Evolutionary conservation across 2,888 invertebrate genomes (phyloP).

Genomic region (Scaptomyza flava): DNA sequence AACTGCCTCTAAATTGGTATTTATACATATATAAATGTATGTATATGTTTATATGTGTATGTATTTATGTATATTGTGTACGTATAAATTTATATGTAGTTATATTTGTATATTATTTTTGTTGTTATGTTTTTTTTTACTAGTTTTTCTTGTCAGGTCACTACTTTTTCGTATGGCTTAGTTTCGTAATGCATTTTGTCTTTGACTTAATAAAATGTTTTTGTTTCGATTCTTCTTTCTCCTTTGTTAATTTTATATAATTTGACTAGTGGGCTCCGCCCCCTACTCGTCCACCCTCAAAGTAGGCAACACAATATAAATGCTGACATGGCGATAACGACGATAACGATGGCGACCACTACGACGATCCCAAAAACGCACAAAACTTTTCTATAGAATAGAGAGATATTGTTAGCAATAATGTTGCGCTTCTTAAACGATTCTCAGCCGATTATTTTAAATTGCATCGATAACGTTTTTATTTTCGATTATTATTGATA

Average conservation of each 20-base stretch:
- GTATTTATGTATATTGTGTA: conserved; percentile 33
- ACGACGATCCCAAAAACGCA: too few relatives aligned
- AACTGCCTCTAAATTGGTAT: conserved; percentile 60
- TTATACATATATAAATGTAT: conserved; percentile 8
- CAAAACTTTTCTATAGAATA: too few relatives aligned
- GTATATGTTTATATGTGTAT: conserved; percentile 30
- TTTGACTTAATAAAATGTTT: conserved; percentile 14
- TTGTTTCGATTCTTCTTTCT: background rate
- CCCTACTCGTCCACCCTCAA: too few relatives aligned
- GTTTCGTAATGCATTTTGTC: conserved; percentile 35
- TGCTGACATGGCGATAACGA: too few relatives aligned
- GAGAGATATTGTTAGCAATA: conserved; percentile 15
- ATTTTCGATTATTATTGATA: conserved; percentile 13
- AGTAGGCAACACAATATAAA: too few relatives aligned
- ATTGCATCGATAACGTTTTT: conserved; percentile 18
- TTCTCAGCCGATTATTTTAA: conserved; percentile 58
- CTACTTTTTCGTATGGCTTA: conserved; percentile 65
- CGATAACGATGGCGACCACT: too few relatives aligned
- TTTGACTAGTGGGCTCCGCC: background rate
- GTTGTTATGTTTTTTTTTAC: conserved; percentile 15
- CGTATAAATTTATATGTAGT: conserved; percentile 17
- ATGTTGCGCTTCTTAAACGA: conserved; percentile 39
- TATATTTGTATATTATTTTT: conserved; percentile 33
- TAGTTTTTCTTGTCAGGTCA: conserved; percentile 65
- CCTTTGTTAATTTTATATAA: background rate